These are phyloP conservation scores for Drosophila subobscura DNA, from an alignment of 1,140 invertebrate genomes.

Conservation along the genomic window DNA sequence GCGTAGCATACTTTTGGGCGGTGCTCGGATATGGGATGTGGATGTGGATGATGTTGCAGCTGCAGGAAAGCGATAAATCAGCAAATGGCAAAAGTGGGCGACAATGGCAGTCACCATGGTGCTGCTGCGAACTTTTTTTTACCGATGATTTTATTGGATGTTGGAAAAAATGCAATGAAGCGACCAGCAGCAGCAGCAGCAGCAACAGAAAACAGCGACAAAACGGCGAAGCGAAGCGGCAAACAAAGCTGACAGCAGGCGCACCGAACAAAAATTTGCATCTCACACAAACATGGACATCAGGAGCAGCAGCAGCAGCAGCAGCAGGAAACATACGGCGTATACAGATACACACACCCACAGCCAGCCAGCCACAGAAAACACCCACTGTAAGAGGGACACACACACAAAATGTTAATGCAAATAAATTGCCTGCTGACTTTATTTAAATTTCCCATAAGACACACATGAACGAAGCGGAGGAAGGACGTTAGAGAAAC, in stretches of 20 bases:
- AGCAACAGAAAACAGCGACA: constrained; percentile 31
- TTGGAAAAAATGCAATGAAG: constrained; percentile 75
- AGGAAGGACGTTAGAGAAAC: constrained; percentile 13
- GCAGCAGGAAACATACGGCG: constrained; percentile 51
- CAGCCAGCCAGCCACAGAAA: neutral
- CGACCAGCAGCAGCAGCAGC: constrained; percentile 57
- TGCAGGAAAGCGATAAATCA: constrained; percentile 67
- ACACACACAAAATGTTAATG: constrained; percentile 71
- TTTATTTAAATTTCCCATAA: constrained; percentile 83
- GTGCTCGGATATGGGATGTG: constrained; percentile 31
- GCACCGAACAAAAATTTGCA: constrained; percentile 63
- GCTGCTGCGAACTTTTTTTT: constrained; percentile 44
- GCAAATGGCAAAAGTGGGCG: constrained; percentile 68
- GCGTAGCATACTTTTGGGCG: constrained; percentile 55
- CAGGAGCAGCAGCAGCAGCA: constrained; percentile 24
- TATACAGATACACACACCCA: constrained; percentile 31
- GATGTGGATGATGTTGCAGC: constrained; percentile 39
- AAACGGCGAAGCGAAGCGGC: constrained; percentile 50
- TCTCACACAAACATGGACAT: constrained; percentile 55
- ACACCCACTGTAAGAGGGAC: constrained; percentile 15
- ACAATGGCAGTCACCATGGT: constrained; percentile 48
- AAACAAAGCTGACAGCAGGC: constrained; percentile 67
- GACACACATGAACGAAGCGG: constrained; percentile 62
- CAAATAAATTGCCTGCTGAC: constrained; percentile 82
- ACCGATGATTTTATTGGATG: constrained; percentile 70